phyloP scores from a whole-genome alignment of 2,888 invertebrate genomes.

The Sipha maydis region DNA sequence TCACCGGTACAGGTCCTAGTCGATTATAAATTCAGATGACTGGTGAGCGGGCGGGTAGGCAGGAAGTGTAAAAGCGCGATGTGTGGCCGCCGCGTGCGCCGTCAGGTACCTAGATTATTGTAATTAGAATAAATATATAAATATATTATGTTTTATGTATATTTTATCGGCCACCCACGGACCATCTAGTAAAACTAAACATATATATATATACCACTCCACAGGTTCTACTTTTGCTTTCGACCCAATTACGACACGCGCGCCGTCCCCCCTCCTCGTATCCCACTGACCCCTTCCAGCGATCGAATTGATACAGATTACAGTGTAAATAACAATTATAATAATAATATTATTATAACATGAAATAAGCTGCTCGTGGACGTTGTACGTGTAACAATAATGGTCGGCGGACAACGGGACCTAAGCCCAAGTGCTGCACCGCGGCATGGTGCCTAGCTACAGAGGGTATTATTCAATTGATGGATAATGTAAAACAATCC shows the following conservation, averaged over 20 bases:
- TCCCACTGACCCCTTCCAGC: neutral
- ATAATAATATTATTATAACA: too few species aligned
- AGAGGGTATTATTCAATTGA: constrained; percentile 19
- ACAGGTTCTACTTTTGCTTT: constrained; percentile 14
- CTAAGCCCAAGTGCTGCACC: neutral
- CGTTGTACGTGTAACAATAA: neutral
- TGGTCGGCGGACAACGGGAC: neutral
- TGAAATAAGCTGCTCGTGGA: neutral
- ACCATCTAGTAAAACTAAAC: neutral
- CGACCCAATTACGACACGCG: constrained; percentile 16
- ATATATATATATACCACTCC: neutral
- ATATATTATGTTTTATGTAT: neutral
- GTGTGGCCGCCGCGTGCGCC: constrained; percentile 49
- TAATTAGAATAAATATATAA: constrained; percentile 34
- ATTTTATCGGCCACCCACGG: constrained; percentile 52
- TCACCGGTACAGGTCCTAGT: neutral
- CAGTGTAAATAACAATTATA: neutral
- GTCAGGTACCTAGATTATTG: constrained; percentile 40
- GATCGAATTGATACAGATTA: neutral
- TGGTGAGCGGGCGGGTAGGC: neutral
- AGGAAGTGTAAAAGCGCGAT: constrained; percentile 10
- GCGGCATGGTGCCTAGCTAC: neutral
- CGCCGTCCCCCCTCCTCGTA: neutral
- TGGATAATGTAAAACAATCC: constrained; percentile 30
- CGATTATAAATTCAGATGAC: too few species aligned